A percentile compares a stretch with the other conserved stretches of the same genome.
These are phyloP conservation scores for Pectinophora gossypiella DNA, from an alignment of 1,140 invertebrate species.

Conservation along the genomic window DNA sequence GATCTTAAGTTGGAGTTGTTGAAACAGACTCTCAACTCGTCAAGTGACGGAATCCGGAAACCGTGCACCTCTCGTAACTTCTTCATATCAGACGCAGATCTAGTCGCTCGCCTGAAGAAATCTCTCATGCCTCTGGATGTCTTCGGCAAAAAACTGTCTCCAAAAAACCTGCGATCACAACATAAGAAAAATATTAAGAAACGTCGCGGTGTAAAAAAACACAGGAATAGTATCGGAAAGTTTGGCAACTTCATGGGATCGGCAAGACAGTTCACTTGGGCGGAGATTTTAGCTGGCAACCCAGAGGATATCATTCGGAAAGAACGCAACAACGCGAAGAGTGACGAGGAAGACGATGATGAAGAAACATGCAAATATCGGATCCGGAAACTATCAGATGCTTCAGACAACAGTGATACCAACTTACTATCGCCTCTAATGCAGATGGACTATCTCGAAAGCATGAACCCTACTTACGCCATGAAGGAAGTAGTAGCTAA, in stretches of 20 bases:
- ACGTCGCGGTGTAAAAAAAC: constrained; percentile 54
- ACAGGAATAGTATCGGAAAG: constrained; percentile 68
- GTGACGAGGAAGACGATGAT: constrained; percentile 56
- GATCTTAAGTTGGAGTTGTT: constrained; percentile 65
- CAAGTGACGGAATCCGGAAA: constrained; percentile 63
- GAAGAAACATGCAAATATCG: constrained; percentile 61
- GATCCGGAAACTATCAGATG: constrained; percentile 63
- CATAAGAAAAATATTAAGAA: constrained; percentile 58
- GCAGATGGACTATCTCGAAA: constrained; percentile 66
- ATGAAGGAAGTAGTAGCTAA: constrained; percentile 76
- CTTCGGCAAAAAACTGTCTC: constrained; percentile 65
- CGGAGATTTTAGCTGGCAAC: constrained; percentile 75
- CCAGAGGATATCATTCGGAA: constrained; percentile 76
- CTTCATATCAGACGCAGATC: constrained; percentile 67
- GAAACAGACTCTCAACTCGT: constrained; percentile 61
- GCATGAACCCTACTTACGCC: constrained; percentile 75
- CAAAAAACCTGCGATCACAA: constrained; percentile 70
- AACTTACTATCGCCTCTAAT: constrained; percentile 54
- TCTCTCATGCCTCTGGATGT: constrained; percentile 63
- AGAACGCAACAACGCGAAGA: constrained; percentile 45
- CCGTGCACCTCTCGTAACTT: constrained; percentile 68
- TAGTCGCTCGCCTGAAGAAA: constrained; percentile 64
- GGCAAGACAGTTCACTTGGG: constrained; percentile 74
- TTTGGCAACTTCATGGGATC: constrained; percentile 74
- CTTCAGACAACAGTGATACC: constrained; percentile 50